Evolutionary conservation across 2,113 vertebrate genomes (phyloP).

Genomic region (Poeciliopsis retropinna): DNA sequence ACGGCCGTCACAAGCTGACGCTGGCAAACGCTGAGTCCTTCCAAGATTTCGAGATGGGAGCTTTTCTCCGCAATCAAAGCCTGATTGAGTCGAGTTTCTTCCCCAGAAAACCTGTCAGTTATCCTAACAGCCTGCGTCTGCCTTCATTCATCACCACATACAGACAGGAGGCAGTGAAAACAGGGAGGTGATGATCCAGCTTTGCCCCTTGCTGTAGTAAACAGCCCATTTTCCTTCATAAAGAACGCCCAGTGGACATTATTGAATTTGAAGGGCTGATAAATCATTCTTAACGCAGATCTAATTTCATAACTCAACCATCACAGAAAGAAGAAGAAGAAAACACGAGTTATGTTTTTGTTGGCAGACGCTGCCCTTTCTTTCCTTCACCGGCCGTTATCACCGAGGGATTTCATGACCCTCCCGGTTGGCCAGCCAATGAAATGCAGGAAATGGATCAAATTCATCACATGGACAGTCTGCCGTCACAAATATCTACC

Average conservation of each 20-base stretch:
- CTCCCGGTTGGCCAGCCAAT: neutral
- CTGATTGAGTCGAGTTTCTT: neutral
- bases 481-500: neutral
- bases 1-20: neutral
- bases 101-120: neutral
- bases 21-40: slow-evolving; percentile 1
- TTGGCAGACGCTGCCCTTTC: neutral
- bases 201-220: neutral
- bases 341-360: neutral
- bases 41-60: neutral
- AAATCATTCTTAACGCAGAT: too few relatives aligned
- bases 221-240: neutral
- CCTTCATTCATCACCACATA: neutral
- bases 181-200: neutral
- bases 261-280: too few relatives aligned
- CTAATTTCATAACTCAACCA: too few relatives aligned
- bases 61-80: neutral
- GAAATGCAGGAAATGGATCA: neutral
- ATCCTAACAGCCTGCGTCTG: neutral
- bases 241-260: too few relatives aligned
- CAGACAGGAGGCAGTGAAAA: neutral
- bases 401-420: neutral
- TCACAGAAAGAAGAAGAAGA: neutral
- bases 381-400: neutral
- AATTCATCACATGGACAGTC: neutral